These are phyloP conservation scores for Myanophis thanlyinensis DNA, from an alignment of 2,113 vertebrate genomes.

Conservation along the genomic window DNA sequence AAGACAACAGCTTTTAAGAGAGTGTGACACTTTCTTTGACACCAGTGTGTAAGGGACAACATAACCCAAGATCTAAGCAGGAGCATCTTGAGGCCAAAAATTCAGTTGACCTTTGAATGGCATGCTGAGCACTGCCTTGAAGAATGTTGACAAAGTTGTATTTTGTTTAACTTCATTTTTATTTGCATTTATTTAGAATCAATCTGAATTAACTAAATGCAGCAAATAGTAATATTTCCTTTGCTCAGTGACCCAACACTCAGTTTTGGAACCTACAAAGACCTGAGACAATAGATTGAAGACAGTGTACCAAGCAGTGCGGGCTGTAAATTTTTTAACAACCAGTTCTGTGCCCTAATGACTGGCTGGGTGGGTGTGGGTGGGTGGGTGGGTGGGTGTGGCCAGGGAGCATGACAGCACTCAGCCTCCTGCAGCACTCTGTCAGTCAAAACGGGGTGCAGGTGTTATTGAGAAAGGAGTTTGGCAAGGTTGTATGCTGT, in stretches of 20 bases:
- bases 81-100: background rate
- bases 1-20: background rate
- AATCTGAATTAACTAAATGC: background rate
- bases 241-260: background rate
- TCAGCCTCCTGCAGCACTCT: too few species aligned
- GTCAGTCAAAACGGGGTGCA: too few species aligned
- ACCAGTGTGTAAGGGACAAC: background rate
- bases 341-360: too few species aligned
- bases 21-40: background rate
- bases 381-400: too few species aligned
- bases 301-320: background rate
- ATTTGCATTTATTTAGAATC: background rate
- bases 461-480: too few species aligned
- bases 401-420: too few species aligned
- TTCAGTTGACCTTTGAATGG: background rate
- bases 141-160: background rate
- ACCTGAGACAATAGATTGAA: background rate
- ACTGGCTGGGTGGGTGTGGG: too few species aligned
- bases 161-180: background rate
- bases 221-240: background rate
- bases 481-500: too few species aligned
- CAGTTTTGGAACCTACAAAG: background rate
- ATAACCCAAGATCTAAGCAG: background rate
- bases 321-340: too few species aligned
- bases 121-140: background rate